Evolutionary conservation across 2,888 invertebrate genomes (phyloP).

Genomic region (Serrognathus titanus): DNA sequence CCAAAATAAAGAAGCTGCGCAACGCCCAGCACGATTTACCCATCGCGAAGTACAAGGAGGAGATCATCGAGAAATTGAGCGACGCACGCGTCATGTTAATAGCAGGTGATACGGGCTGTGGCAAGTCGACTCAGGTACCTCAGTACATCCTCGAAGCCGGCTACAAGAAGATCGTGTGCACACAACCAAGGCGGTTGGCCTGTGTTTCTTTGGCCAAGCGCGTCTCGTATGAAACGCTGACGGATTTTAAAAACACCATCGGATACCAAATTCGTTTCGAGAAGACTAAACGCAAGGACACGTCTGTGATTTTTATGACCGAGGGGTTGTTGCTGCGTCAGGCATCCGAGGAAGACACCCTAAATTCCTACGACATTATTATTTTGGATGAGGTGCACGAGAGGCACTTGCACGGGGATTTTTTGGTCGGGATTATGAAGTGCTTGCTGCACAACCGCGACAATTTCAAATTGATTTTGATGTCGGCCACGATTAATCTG

Average conservation of each 20-base stretch:
- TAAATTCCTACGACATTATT: constrained; percentile 85
- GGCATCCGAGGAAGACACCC: constrained; percentile 66
- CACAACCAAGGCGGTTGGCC: constrained; percentile 95
- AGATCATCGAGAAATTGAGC: constrained; percentile 71
- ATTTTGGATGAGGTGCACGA: constrained; percentile 98
- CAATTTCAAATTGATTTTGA: constrained; percentile 86
- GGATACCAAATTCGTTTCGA: constrained; percentile 97
- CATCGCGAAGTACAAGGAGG: constrained; percentile 73
- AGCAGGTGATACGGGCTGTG: constrained; percentile 98
- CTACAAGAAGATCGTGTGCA: constrained; percentile 76
- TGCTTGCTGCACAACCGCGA: constrained; percentile 78
- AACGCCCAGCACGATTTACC: constrained; percentile 81
- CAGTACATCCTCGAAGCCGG: constrained; percentile 87
- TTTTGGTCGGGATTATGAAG: constrained; percentile 89
- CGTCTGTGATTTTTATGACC: constrained; percentile 92
- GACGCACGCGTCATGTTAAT: constrained; percentile 82
- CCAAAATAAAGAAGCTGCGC: constrained; percentile 78
- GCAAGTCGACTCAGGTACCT: constrained; percentile 97
- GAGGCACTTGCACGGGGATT: constrained; percentile 91
- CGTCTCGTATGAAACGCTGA: constrained; percentile 89
- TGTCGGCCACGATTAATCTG: constrained; percentile 99
- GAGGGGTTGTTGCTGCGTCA: constrained; percentile 87
- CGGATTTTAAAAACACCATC: constrained; percentile 82
- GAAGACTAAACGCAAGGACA: constrained; percentile 79
- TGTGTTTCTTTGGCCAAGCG: constrained; percentile 94